Conservation (phyloP, 2,888 invertebrate genomes). For the Automeris io region DNA sequence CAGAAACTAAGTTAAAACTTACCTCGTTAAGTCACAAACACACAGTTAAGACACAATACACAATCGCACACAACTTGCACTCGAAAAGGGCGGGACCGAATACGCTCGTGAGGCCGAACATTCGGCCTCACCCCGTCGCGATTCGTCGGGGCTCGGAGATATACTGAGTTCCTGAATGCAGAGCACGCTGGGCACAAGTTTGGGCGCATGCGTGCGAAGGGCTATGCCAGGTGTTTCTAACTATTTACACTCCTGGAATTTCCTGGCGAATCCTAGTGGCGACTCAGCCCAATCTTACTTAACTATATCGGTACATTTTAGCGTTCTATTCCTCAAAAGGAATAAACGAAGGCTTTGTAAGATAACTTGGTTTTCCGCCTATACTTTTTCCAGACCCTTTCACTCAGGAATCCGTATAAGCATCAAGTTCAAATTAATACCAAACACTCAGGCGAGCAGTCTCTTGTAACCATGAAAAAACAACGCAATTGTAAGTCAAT, state of each 20-base stretch:
- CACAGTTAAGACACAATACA: not conserved
- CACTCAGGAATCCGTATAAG: too few relatives aligned
- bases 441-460: too few relatives aligned
- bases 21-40: constrained; percentile 1
- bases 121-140: constrained; percentile 4
- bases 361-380: too few relatives aligned
- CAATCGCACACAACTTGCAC: constrained; percentile 1
- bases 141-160: constrained; percentile 24
- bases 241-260: constrained; percentile 39
- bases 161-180: constrained; percentile 39
- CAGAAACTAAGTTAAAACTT: not conserved
- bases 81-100: constrained; percentile 3
- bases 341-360: too few relatives aligned
- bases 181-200: constrained; percentile 40
- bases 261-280: too few relatives aligned
- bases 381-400: too few relatives aligned
- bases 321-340: not conserved
- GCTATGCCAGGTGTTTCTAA: constrained; percentile 30
- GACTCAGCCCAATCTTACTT: not conserved
- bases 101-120: not conserved
- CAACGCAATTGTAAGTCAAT: too few relatives aligned
- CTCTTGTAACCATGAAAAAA: too few relatives aligned
- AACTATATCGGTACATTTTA: not conserved
- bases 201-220: constrained; percentile 43
- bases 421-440: too few relatives aligned